Evolutionary conservation across 2,888 invertebrate species (phyloP), one percentile per base, ranked within the genome.

Genomic region (Drosophila differens): DNA sequence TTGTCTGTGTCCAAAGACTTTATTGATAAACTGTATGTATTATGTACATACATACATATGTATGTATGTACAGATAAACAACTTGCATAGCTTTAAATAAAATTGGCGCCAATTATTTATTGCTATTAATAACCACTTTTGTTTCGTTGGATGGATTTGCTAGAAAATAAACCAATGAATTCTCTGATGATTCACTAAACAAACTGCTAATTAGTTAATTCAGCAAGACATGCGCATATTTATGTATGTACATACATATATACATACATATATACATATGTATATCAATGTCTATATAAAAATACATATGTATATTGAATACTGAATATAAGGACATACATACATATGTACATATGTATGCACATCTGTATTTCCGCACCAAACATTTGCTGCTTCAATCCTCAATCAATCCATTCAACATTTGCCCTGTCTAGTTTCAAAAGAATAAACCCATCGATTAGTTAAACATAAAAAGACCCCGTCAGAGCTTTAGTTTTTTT

Each of bases 371-470:
- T 22, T 47, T 47, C 44, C 35, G 33, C 19, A 25, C 6, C 62
- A 66, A 57, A 30, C 55, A 51, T 30, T 53, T 67, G 7, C 49
- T 41, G 25, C 6, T 53, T 14, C 60, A 25, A 60, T 74, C 52
- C 61, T 37, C 59, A 44, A 35, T 28, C 69, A 60, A 75, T 65
- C 64, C 74, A 74, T 70, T 66, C 59, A 67, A 28, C 60, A 66
- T 64, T 79, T 71, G 62, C 62, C 44, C 58, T 58, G 51, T 41
- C 52, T 78, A 59, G 35, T 41, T 75, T n/a, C 30, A 64, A 74
- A 70, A 52, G n/a, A 19, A 35, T 28, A 61, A 32, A 28, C 2
- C 57, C 53, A 74, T 79, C 65, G 80, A 79, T 79, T 80, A 71
- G 62, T 72, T 75, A 61, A 35, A 32, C 49, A 70, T 58, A 41